phyloP scores from a whole-genome alignment of 2,797 vertebrate species.

The Mus minutoides region DNA sequence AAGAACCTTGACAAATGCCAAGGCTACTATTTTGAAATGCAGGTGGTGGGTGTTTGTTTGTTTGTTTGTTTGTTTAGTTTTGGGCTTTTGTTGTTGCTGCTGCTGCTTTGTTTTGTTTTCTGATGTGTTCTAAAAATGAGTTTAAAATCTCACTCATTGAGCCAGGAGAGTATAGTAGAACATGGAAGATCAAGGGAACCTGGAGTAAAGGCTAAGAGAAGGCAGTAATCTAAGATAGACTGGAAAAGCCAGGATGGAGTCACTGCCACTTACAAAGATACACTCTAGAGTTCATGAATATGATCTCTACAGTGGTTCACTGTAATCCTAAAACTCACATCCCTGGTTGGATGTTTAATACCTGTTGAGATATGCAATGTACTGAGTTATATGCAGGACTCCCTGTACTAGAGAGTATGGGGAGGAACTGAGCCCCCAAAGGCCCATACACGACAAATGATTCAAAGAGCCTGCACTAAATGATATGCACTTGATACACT shows the following conservation, averaged over 20 bases:
- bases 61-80: neutral
- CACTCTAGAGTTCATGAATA: neutral
- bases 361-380: neutral
- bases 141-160: neutral
- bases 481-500: neutral
- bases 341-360: neutral
- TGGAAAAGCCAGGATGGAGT: neutral
- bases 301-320: neutral
- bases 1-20: neutral
- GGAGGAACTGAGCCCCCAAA: neutral
- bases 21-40: constrained; percentile 7
- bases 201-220: neutral
- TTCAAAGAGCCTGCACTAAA: neutral
- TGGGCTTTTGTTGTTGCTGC: neutral
- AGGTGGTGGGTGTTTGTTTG: neutral
- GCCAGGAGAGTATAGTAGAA: neutral
- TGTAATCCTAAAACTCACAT: neutral
- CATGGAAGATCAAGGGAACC: neutral
- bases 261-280: neutral
- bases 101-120: neutral
- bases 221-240: neutral
- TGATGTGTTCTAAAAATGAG: neutral
- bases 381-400: neutral
- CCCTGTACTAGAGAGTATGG: neutral
- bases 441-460: neutral